Evolutionary conservation across 2,113 vertebrate species (phyloP), one percentile per base, ranked within the genome.

Genomic region (Rhea americana): DNA sequence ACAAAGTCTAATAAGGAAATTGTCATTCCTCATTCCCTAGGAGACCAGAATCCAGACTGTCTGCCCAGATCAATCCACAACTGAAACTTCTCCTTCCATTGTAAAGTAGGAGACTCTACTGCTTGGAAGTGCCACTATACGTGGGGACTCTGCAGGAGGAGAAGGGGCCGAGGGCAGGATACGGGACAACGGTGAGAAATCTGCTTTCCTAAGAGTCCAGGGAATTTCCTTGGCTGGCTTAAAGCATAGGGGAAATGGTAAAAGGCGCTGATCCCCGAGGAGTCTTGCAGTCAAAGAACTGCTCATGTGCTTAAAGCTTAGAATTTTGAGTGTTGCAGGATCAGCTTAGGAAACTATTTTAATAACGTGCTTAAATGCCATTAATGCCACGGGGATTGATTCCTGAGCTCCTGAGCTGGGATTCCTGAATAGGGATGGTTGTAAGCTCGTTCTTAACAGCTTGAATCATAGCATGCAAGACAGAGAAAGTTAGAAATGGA

Each of bases 381-480:
- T n/a, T 1, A 3, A 86, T 75, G 88, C 82, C 56, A 7, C 47
- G 15, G 51, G 51, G 68, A 80, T 82, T 80, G 68, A 80, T 79
- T 80, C 67, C 71, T 15, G 26, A 66, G 19, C 59, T 39, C 47
- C 47, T 25, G 20, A 51, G 48, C 51, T 48, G 30, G 56, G 7
- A 88, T 82, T 90, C 56, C 82, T 93, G 82, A 75, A 30, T 13
- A 86, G 85, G 80, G 74, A 82, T 87, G 55, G 81, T 84, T 75
- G 21, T 32, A 86, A 76, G 30, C 62, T 87, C 66, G 37, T 59
- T 35, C n/a, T 85, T 85, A 81, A 63, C 37, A 62, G 43, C 32
- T 91, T 74, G 68, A 71, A 59, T 80, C 15, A 9, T 5, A 82
- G 50, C 30, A 37, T 87, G 32, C 21, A 24, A 39, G n/a, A 85